Conservation (phyloP, 2,113 vertebrate species). For the Dromas ardeola region DNA sequence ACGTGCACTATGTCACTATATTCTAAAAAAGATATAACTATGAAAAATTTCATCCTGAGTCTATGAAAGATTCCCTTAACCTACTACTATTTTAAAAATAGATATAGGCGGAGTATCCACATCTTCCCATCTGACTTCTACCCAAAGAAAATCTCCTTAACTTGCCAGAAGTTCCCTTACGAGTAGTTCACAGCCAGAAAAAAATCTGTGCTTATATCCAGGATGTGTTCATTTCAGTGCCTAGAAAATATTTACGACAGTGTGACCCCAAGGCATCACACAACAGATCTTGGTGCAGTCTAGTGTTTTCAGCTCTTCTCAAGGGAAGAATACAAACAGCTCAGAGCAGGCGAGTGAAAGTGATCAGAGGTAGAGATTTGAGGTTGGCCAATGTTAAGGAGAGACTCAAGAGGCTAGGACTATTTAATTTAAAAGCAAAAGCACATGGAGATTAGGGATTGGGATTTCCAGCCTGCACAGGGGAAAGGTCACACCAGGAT, state of each 20-base stretch:
- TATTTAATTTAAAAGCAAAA: slow-evolving; percentile 42
- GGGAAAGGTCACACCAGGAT: background rate
- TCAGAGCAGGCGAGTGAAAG: background rate
- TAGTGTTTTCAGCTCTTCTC: background rate
- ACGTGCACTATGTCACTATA: background rate
- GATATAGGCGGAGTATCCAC: background rate
- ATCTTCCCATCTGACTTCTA: background rate
- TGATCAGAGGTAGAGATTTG: background rate
- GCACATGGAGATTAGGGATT: background rate
- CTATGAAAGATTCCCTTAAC: background rate
- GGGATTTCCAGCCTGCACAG: background rate
- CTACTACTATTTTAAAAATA: background rate
- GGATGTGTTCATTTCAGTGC: background rate
- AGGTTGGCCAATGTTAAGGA: background rate
- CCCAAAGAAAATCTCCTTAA: background rate
- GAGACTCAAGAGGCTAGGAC: background rate
- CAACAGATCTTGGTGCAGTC: background rate
- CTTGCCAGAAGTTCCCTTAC: background rate
- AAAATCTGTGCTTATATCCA: background rate
- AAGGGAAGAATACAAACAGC: background rate
- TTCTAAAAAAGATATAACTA: background rate
- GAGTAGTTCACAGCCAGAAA: background rate
- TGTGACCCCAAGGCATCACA: background rate
- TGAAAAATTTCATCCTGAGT: background rate
- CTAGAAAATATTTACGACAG: background rate